Evolutionary conservation across 2,797 vertebrate genomes (phyloP), one percentile per base, ranked within the genome.

Genomic region (Emydoidea blandingii): DNA sequence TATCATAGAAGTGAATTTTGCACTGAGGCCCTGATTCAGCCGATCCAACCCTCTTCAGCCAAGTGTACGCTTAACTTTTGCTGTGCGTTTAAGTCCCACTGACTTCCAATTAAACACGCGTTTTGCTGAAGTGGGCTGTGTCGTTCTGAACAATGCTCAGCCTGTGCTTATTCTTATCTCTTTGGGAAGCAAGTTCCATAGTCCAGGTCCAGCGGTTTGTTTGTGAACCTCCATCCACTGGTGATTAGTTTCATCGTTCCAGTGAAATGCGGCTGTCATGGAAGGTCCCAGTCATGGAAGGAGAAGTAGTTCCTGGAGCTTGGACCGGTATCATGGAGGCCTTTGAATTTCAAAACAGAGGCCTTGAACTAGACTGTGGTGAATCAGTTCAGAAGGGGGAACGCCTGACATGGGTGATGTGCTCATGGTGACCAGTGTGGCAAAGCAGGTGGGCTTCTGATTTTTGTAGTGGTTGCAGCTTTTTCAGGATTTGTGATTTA

Each of bases 41-140:
- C 2, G 9, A 50, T 59, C 21, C 8, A 84, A 47, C 25, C 29
- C 18, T 49, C 29, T 72, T 14, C 5, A 3, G 19, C 2, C 0
- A 0, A 0, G 0, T 0, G 34, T 8, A 65, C 1, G 18, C 16
- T 68, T 11, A 37, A n/a, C 8, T 68, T 68, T n/a, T 9, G 18
- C 18, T n/a, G 18, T 68, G 34, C 2, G 12, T 59, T 68, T 68
- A 68, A 8, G 18, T 23, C 78, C 83, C 1, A 0, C 62, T 4
- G 34, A 85, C 44, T 81, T 74, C n/a, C 7, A 15, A 16, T 9
- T 34, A 16, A 3, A n/a, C 5, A 5, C 53, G 34, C 23, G 62
- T 56, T 21, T 12, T 0, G 0, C 1, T 41, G 27, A 3, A 0
- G 47, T 29, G 80, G 52, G 15, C 29, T 9, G 12, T 72, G 19